Base-by-base conservation (phyloP, 2,113 vertebrate genomes). In the Lepus timidus region DNA sequence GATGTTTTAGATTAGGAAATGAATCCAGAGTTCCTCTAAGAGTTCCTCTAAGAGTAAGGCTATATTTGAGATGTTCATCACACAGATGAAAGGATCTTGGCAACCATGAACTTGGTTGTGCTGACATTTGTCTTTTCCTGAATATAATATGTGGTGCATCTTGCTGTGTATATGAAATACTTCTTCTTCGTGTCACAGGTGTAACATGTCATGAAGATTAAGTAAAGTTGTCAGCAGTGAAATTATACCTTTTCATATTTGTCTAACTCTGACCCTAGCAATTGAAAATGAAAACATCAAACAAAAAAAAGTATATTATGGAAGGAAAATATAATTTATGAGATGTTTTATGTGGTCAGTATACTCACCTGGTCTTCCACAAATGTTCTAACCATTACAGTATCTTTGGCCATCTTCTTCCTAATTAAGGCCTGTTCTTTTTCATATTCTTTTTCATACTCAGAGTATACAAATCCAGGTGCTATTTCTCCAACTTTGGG, bases 391-490 rank as follows among this genome's bases (percentile, higher is more conserved):
- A 99, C 99, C 97, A 98, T 96, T 20, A 98, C 98, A 91, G 99
- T 99, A 68, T 99, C 99, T 98, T 99, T 99, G 13, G 98, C 98
- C 97, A 99, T 98, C 97, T 98, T 99, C 98, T 98, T 99, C 96
- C 98, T 99, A 95, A 99, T 99, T 89, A 99, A 96, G 62, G 98
- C 98, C 96, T 99, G 99, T 62, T 99, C 99, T 98, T 98, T 98
- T 96, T 99, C 99, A 93, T 99, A 99, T 16, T 99, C 99, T 97
- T 98, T 98, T 96, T 99, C 99, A 96, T 99, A 99, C 79, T 99
- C 99, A 88, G 98, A 98, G 36, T 99, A 97, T 25, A 98, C 87
- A 97, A 98, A 85, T 82, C 98, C 97, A 62, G 99, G 98, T 82
- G 99, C 98, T 74, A 98, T 93, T 87, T 99, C 99, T 96, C 98